Conservation (phyloP, 2,797 vertebrate genomes). For the Babyrousa celebensis region DNA sequence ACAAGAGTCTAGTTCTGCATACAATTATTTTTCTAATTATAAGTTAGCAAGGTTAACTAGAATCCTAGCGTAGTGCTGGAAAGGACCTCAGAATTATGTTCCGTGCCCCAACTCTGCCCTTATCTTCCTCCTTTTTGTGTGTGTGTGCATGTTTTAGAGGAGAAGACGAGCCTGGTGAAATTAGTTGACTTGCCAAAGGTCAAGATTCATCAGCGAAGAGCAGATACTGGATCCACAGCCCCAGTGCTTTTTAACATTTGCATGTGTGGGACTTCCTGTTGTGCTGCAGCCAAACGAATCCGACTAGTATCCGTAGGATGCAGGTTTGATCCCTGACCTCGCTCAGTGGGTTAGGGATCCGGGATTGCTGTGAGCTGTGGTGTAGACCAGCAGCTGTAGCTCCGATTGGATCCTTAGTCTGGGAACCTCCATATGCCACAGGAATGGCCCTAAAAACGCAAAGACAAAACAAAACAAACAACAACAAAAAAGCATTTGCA, state of each 20-base stretch:
- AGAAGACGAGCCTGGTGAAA: background rate
- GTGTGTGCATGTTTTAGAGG: no score
- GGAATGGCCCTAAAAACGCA: no score
- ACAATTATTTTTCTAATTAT: slow-evolving; percentile 26
- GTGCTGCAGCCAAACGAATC: no score
- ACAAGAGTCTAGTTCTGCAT: background rate
- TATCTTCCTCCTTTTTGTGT: no score
- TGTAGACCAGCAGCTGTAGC: no score
- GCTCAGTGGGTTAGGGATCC: no score
- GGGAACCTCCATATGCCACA: no score
- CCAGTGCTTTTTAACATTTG: background rate
- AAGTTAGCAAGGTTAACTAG: background rate
- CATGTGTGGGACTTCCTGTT: background rate
- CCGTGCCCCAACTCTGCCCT: background rate
- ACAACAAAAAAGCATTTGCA: background rate
- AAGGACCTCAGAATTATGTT: background rate
- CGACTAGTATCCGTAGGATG: no score
- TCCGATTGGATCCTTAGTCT: no score
- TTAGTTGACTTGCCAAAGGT: background rate
- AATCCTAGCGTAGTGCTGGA: background rate
- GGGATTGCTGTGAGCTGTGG: no score
- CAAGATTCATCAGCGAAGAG: background rate
- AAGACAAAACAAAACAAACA: no score
- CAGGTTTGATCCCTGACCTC: no score
- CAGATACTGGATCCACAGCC: background rate